Percentiles rank a stretch among this genome's conserved stretches.
phyloP scores from a whole-genome alignment of 37 sponge, comb jelly and placozoan genomes.

The Corticium candelabrum region DNA sequence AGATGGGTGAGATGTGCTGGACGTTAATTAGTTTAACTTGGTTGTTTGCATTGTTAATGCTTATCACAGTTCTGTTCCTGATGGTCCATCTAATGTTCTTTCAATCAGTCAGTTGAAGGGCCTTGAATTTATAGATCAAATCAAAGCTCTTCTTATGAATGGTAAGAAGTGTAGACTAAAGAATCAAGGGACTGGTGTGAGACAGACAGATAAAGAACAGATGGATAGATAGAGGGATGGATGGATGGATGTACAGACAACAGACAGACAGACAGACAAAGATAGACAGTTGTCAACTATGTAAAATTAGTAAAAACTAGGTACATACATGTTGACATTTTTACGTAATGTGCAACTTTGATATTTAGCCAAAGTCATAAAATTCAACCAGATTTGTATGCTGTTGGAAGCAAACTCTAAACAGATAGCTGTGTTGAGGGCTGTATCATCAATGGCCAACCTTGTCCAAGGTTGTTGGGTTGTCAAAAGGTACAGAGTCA shows the following conservation, averaged over 20 bases:
- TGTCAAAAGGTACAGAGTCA: background rate
- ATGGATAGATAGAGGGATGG: too few species aligned
- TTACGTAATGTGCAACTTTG: background rate
- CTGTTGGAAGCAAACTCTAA: background rate
- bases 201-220: too few species aligned
- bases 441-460: background rate
- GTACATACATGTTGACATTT: too few species aligned
- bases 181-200: too few species aligned
- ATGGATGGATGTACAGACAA: too few species aligned
- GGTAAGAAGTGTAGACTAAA: background rate
- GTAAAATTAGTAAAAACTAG: too few species aligned
- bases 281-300: too few species aligned
- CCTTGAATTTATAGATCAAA: background rate
- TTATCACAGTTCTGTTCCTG: background rate
- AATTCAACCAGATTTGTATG: background rate
- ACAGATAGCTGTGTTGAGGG: background rate
- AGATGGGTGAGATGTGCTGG: background rate
- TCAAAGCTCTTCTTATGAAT: background rate
- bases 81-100: background rate
- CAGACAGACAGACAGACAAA: too few species aligned
- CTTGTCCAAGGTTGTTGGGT: constrained; percentile 1
- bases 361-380: background rate
- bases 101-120: background rate
- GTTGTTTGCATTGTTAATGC: background rate
- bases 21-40: background rate